Percentiles rank a stretch among this genome's conserved stretches.
phyloP scores from a whole-genome alignment of 2,888 invertebrate genomes.

The Linyphia triangularis region DNA sequence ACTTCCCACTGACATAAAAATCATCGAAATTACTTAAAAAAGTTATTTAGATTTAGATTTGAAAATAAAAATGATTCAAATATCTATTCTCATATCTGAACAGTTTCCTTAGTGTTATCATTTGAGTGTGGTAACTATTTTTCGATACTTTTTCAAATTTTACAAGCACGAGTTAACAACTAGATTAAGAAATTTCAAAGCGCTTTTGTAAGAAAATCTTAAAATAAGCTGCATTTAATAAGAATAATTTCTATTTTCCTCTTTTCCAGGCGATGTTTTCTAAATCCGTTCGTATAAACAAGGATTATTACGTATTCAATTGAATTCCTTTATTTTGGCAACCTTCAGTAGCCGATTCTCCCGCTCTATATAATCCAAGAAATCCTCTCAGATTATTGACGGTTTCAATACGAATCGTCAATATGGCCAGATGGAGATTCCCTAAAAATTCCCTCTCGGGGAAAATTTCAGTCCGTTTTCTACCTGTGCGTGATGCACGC shows the following conservation, averaged over 20 bases:
- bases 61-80: too few relatives aligned
- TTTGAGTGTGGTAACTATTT: too few relatives aligned
- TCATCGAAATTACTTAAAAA: too few relatives aligned
- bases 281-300: neutral
- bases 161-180: too few relatives aligned
- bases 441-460: constrained; percentile 46
- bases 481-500: constrained; percentile 47
- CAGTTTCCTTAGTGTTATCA: too few relatives aligned
- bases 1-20: too few relatives aligned
- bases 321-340: constrained; percentile 3
- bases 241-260: neutral
- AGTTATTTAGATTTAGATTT: too few relatives aligned
- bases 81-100: too few relatives aligned
- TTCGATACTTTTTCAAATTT: too few relatives aligned
- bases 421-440: constrained; percentile 52
- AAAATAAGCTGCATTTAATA: neutral
- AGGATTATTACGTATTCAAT: neutral
- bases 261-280: neutral
- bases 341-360: neutral
- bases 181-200: too few relatives aligned
- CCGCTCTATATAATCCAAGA: neutral
- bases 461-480: constrained; percentile 11
- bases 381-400: constrained; percentile 58
- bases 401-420: constrained; percentile 59
- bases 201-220: too few relatives aligned